Conservation (phyloP, 1,140 invertebrate genomes). For the Archivesica marissinica region DNA sequence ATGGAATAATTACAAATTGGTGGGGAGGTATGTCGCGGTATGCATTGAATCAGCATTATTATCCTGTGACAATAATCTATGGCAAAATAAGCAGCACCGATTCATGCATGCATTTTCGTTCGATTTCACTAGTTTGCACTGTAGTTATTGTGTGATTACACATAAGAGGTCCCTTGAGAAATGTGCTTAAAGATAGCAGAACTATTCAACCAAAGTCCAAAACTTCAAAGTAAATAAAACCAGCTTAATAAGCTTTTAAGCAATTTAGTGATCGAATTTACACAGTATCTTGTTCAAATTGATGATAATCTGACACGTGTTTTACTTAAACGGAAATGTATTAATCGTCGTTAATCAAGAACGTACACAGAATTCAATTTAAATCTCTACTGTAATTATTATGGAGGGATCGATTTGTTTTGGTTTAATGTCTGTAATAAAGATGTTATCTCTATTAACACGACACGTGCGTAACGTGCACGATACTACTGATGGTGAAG, state of each 20-base stretch:
- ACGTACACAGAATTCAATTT: slow-evolving; percentile 5
- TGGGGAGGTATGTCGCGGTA: no score
- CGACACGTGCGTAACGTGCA: no score
- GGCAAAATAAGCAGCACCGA: no score
- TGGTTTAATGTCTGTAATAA: background rate
- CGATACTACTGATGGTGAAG: no score
- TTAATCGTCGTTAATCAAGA: slow-evolving; percentile 20
- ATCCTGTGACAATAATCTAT: no score
- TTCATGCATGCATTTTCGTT: background rate
- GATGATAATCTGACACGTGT: slow-evolving; percentile 19
- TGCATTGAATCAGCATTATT: no score
- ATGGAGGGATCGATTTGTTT: background rate
- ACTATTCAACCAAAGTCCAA: background rate
- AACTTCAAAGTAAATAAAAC: slow-evolving; percentile 16
- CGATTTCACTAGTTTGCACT: background rate
- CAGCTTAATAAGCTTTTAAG: slow-evolving; percentile 33
- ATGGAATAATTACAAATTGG: no score
- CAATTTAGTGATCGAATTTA: slow-evolving; percentile 1
- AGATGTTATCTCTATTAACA: no score
- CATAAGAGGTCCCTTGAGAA: background rate
- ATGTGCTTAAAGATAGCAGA: background rate
- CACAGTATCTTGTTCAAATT: slow-evolving; percentile 6
- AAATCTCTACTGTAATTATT: background rate
- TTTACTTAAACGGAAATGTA: background rate
- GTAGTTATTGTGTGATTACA: background rate